These are phyloP conservation scores for Nemoura dubitans DNA, from an alignment of 2,888 invertebrate genomes.

Conservation along the genomic window DNA sequence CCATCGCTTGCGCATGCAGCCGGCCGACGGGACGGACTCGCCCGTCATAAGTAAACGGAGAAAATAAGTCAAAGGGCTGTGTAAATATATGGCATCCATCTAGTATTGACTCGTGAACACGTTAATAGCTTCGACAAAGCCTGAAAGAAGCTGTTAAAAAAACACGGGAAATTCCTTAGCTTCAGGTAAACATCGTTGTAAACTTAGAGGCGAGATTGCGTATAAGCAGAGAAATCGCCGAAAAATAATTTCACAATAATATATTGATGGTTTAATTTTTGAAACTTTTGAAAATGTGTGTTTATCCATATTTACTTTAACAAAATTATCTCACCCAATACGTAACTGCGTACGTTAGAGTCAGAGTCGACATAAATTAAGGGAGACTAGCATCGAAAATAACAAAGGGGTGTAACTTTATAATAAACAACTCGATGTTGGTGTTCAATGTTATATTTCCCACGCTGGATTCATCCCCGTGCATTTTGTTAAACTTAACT, in stretches of 20 bases:
- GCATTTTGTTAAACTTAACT: background rate
- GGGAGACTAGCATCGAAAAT: background rate
- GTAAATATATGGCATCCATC: slow-evolving; percentile 9
- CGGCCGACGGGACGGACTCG: background rate
- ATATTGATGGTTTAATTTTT: background rate
- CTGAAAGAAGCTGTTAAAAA: background rate
- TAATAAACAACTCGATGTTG: background rate
- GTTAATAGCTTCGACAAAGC: background rate
- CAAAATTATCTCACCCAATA: background rate
- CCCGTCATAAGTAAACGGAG: slow-evolving; percentile 16
- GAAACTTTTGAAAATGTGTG: background rate
- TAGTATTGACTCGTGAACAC: slow-evolving; percentile 14
- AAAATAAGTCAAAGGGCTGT: background rate
- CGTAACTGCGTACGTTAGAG: background rate
- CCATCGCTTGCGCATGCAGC: no score
- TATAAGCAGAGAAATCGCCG: background rate
- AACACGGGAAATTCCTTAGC: background rate
- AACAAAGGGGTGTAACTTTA: background rate
- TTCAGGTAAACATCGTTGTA: background rate
- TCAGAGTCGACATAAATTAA: background rate
- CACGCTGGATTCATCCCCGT: background rate
- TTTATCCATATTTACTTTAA: background rate
- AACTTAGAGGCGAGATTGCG: background rate
- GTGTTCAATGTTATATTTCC: background rate
- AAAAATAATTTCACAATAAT: background rate